Percentiles rank a stretch among this genome's conserved stretches.
Conservation (phyloP, 2,888 invertebrate genomes). For the Petrolisthes manimaculis region DNA sequence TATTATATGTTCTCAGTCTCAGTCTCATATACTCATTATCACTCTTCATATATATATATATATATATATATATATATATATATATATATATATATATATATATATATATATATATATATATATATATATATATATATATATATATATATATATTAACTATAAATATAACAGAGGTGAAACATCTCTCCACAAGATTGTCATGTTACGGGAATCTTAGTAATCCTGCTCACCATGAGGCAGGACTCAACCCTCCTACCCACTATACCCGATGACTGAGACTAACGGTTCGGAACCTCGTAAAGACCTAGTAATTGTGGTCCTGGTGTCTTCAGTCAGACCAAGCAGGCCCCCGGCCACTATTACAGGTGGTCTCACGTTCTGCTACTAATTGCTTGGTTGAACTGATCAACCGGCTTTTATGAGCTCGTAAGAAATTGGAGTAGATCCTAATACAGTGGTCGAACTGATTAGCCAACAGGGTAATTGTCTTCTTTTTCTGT, state of each 20-base stretch:
- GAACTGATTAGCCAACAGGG: background rate
- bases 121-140: conserved; percentile 4
- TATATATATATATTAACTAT: background rate
- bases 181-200: background rate
- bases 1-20: no score
- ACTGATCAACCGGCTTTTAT: background rate
- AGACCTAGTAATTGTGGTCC: background rate
- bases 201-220: background rate
- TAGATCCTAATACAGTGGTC: background rate
- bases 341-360: background rate
- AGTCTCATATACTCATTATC: no score
- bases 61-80: conserved; percentile 17
- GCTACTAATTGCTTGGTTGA: background rate
- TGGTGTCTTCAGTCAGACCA: background rate
- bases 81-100: conserved; percentile 18
- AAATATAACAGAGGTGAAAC: background rate
- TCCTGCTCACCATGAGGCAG: background rate
- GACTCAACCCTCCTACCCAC: background rate
- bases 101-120: conserved; percentile 1
- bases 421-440: background rate
- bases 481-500: background rate
- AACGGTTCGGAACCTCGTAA: background rate
- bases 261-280: background rate
- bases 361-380: conserved; percentile 7
- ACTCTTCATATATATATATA: background rate